Evolutionary conservation across 2,113 vertebrate species (phyloP).

Genomic region (Salvelinus alpinus): DNA sequence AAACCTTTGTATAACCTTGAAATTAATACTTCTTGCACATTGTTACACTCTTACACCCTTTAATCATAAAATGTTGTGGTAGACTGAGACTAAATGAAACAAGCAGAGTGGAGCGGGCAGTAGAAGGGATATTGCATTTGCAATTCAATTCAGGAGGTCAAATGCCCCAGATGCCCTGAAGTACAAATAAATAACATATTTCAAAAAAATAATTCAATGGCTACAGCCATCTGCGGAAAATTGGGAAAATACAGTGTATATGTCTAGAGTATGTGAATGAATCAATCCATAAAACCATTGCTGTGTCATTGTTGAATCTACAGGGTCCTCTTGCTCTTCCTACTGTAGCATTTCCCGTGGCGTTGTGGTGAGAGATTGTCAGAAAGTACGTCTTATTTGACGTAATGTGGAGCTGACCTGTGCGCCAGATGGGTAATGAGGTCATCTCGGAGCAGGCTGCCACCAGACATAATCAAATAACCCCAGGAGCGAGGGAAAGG

Average conservation of each 20-base stretch:
- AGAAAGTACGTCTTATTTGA: slow-evolving; percentile 61
- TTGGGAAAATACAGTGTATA: neutral
- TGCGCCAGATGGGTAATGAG: slow-evolving; percentile 56
- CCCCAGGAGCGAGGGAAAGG: slow-evolving; percentile 18
- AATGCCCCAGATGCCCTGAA: slow-evolving; percentile 1
- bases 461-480: slow-evolving; percentile 61
- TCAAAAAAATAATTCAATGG: slow-evolving; percentile 6
- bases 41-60: neutral
- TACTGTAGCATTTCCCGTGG: neutral
- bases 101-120: neutral
- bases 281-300: slow-evolving; percentile 16
- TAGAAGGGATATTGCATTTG: slow-evolving; percentile 27
- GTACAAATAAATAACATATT: slow-evolving; percentile 25
- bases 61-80: neutral
- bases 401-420: slow-evolving; percentile 54
- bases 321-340: slow-evolving; percentile 18
- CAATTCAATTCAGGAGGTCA: slow-evolving; percentile 29
- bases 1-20: neutral
- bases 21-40: slow-evolving; percentile 6
- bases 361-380: slow-evolving; percentile 45
- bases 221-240: slow-evolving; percentile 7
- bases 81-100: slow-evolving; percentile 4
- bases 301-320: slow-evolving; percentile 25
- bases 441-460: slow-evolving; percentile 50
- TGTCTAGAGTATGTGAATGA: slow-evolving; percentile 1